Base-by-base conservation (phyloP, 2,113 vertebrate species). In the Carassius auratus region DNA sequence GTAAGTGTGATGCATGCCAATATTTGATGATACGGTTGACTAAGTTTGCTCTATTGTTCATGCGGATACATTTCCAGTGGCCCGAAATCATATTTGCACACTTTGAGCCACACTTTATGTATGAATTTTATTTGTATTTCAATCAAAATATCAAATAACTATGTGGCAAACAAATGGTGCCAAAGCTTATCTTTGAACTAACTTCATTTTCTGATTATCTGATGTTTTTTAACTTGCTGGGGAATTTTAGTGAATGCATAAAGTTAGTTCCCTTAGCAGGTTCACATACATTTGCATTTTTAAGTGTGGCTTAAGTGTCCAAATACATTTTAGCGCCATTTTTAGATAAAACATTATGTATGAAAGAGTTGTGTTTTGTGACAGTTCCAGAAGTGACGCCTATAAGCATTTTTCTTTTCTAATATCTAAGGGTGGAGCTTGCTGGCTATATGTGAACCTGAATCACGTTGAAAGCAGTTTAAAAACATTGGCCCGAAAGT, bases 361-460 rank as follows among this genome's bases (percentile, higher is more conserved):
- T 74, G 12, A 74, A 0, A 69, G 8, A 36, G 6, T 42, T 80
- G 77, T 80, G 57, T 36, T 80, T 80, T 64, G 57, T 9, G 21
- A 45, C 8, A 21, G 57, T 62, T 21, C 76, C 55, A 79, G 19
- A 10, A 61, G 19, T 23, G 61, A 7, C 3, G 3, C 62, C 64
- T 50, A 21, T 59, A 50, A 76, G 3, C 8, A 5, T 17, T 78
- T 59, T 76, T 7, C 15, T 74, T 13, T 78, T 52, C 33, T 82
- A 69, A 52, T 83, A 9, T 87, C 79, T 83, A 42, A 88, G 91
- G 83, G 86, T 59, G 89, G 88, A 48, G 83, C 57, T 66, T 92
- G 91, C 78, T 92, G 91, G 91, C 66, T 90, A 33, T 57, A 86
- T 15, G 74, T 91, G 17, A 92, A 92, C 69, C 76, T 90, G 21